Conservation (phyloP, 2,113 vertebrate genomes). For the Sphaerodactylus townsendi region DNA sequence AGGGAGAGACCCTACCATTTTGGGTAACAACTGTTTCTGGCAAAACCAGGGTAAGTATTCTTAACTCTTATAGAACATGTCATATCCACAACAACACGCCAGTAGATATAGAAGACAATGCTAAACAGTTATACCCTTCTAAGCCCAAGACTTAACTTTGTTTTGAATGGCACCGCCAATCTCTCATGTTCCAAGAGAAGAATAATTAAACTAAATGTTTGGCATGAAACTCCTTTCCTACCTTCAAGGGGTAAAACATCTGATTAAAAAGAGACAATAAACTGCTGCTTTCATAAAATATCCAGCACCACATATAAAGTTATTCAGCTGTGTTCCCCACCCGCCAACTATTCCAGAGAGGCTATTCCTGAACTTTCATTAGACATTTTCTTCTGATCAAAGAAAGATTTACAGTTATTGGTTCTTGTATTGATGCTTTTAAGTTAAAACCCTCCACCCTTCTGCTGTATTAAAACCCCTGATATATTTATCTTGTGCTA, state of each 20-base stretch:
- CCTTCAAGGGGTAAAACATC: background rate
- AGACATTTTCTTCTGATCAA: background rate
- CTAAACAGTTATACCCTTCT: too few species aligned
- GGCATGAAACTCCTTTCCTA: background rate
- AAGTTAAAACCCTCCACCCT: background rate
- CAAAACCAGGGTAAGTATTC: too few species aligned
- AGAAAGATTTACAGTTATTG: background rate
- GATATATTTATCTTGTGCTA: background rate
- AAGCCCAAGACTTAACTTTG: too few species aligned
- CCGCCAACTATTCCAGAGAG: background rate
- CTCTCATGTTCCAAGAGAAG: background rate
- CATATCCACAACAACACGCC: background rate
- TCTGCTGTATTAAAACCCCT: background rate
- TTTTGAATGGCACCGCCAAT: background rate
- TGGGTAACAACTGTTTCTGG: too few species aligned
- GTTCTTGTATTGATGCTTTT: background rate
- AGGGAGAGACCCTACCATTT: too few species aligned
- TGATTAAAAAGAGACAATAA: background rate
- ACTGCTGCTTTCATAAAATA: background rate
- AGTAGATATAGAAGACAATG: too few species aligned
- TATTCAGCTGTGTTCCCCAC: background rate
- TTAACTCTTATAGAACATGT: too few species aligned
- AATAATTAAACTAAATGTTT: background rate
- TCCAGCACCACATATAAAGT: background rate
- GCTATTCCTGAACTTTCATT: background rate